phyloP scores from a whole-genome alignment of 2,113 vertebrate genomes.

The Nibea albiflora region DNA sequence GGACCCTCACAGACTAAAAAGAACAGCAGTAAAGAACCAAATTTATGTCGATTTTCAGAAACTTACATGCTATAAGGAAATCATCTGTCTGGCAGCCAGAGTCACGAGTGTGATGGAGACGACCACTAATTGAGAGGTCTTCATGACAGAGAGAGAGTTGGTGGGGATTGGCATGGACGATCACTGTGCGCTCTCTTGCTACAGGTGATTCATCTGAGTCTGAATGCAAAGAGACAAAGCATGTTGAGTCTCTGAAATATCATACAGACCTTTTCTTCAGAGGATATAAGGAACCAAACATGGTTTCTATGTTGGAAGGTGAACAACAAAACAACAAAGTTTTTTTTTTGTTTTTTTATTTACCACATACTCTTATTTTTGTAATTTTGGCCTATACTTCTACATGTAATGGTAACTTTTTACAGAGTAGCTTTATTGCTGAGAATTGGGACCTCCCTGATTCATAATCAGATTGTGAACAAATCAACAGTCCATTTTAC shows the following conservation, averaged over 20 bases:
- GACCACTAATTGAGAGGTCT: conserved; percentile 88
- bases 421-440: not conserved
- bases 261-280: conserved; percentile 31
- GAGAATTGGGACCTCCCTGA: not conserved
- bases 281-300: conserved; percentile 8
- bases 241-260: conserved; percentile 52
- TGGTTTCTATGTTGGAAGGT: not conserved
- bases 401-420: not conserved
- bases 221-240: conserved; percentile 75
- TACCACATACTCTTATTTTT: not conserved
- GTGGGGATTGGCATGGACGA: conserved; percentile 93
- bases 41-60: conserved; percentile 47
- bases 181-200: conserved; percentile 96
- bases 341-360: not conserved
- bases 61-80: conserved; percentile 89
- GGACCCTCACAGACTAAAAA: conserved; percentile 34
- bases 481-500: conserved; percentile 3
- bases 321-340: not conserved
- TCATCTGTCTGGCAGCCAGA: conserved; percentile 99
- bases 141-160: conserved; percentile 85
- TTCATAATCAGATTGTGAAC: conserved; percentile 1
- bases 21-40: conserved; percentile 28
- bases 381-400: not conserved
- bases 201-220: conserved; percentile 98
- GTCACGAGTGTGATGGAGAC: conserved; percentile 91